phyloP scores from a whole-genome alignment of 2,888 invertebrate genomes.

The Diaphora mendica region DNA sequence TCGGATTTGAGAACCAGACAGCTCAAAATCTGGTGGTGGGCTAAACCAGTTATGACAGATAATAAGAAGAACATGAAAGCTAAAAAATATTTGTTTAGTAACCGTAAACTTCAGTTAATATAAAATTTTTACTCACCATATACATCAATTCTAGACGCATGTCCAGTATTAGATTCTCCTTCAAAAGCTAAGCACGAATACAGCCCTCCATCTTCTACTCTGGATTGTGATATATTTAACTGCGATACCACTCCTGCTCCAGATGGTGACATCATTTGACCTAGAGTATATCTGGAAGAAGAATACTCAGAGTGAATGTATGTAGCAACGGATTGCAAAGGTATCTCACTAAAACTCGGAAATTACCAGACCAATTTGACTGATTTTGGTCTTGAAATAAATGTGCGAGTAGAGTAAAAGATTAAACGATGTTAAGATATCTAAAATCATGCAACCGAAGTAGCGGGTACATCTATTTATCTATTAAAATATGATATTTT shows the following conservation, averaged over 20 bases:
- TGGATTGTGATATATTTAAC: conserved; percentile 84
- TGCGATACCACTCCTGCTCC: conserved; percentile 76
- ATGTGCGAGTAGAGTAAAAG: neutral
- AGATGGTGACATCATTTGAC: conserved; percentile 78
- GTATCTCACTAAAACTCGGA: too few species aligned
- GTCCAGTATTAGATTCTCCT: conserved; percentile 68
- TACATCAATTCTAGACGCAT: conserved; percentile 80
- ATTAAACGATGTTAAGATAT: too few species aligned
- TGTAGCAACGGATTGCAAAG: too few species aligned
- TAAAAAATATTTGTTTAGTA: neutral
- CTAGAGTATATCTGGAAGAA: conserved; percentile 71
- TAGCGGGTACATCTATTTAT: too few species aligned
- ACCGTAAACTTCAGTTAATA: neutral
- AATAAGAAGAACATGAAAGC: too few species aligned
- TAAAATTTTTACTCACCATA: conserved; percentile 72
- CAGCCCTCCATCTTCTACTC: conserved; percentile 87
- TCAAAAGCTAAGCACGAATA: conserved; percentile 86
- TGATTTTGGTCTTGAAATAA: too few species aligned
- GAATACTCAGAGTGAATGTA: neutral
- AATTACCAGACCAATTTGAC: too few species aligned
- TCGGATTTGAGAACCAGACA: too few species aligned
- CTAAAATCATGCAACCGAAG: too few species aligned
- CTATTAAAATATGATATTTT: too few species aligned
- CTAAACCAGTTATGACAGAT: neutral
- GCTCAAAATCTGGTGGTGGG: too few species aligned